These are phyloP conservation scores for Cosmorhoe ocellata DNA, from an alignment of 2,888 invertebrate species.

Conservation along the genomic window DNA sequence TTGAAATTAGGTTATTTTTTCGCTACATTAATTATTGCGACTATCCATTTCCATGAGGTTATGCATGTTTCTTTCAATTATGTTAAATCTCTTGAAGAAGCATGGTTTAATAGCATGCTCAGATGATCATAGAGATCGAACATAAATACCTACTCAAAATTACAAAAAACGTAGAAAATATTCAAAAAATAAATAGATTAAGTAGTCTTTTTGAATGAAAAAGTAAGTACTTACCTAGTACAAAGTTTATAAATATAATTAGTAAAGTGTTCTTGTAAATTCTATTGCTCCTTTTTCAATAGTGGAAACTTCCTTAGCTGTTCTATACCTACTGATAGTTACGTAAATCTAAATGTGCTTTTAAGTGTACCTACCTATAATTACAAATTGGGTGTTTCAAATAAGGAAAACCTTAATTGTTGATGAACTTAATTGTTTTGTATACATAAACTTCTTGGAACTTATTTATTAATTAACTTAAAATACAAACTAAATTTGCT, in stretches of 20 bases:
- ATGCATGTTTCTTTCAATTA: constrained; percentile 45
- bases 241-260: constrained; percentile 1
- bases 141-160: constrained; percentile 14
- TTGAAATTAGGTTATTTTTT: constrained; percentile 14
- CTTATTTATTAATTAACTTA: too few relatives aligned
- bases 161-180: constrained; percentile 12
- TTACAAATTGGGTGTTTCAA: constrained; percentile 45
- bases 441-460: too few relatives aligned
- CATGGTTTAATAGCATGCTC: constrained; percentile 46
- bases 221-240: constrained; percentile 17
- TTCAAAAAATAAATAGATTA: constrained; percentile 11
- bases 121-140: constrained; percentile 36
- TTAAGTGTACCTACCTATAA: constrained; percentile 34
- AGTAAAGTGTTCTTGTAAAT: constrained; percentile 14
- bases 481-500: too few relatives aligned
- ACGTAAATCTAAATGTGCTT: constrained; percentile 41
- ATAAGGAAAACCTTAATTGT: background rate
- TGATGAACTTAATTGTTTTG: too few relatives aligned
- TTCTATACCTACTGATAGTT: constrained; percentile 20
- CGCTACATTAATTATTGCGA: constrained; percentile 33
- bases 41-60: constrained; percentile 34
- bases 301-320: constrained; percentile 16
- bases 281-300: constrained; percentile 18
- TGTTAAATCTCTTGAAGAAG: constrained; percentile 27
- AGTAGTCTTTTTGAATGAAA: constrained; percentile 11